Percentiles rank a stretch among this genome's conserved stretches.
phyloP scores from a whole-genome alignment of 2,113 vertebrate genomes.

The Brachyistius frenatus region DNA sequence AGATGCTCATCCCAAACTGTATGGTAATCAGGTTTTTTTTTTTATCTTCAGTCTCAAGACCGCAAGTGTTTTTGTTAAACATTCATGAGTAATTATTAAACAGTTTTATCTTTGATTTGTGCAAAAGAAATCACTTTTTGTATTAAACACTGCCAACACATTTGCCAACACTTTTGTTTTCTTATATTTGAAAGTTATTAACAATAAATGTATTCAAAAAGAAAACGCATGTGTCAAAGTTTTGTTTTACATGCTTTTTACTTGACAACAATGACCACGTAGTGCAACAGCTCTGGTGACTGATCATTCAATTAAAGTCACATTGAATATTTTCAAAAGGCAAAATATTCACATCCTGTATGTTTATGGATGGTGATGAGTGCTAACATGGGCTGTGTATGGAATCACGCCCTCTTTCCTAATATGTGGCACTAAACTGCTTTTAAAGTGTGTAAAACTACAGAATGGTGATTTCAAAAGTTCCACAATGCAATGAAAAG shows the following conservation, averaged over 20 bases:
- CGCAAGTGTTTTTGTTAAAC: slow-evolving; percentile 37
- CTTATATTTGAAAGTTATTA: slow-evolving; percentile 66
- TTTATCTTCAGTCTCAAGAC: slow-evolving; percentile 24
- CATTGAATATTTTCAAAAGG: slow-evolving; percentile 1
- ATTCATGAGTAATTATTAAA: slow-evolving; percentile 16
- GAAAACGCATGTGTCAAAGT: background rate
- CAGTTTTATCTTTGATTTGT: slow-evolving; percentile 49
- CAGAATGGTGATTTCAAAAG: no score
- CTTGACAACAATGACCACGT: background rate
- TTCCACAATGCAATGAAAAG: no score
- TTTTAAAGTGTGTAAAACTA: background rate
- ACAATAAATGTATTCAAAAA: slow-evolving; percentile 73
- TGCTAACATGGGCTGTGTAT: background rate
- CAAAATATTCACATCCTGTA: slow-evolving; percentile 24
- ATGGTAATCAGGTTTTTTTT: slow-evolving; percentile 13
- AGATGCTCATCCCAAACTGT: slow-evolving; percentile 23
- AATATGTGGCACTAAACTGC: background rate
- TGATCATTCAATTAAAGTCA: background rate
- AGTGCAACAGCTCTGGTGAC: background rate
- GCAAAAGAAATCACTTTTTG: slow-evolving; percentile 52
- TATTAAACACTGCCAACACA: slow-evolving; percentile 72
- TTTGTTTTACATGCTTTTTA: slow-evolving; percentile 31
- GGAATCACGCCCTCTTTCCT: background rate
- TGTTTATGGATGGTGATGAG: background rate
- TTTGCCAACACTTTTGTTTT: slow-evolving; percentile 55